A percentile compares a stretch with the other conserved stretches of the same genome.
phyloP scores from a whole-genome alignment of 2,113 vertebrate species.

The Takifugu bimaculatus region DNA sequence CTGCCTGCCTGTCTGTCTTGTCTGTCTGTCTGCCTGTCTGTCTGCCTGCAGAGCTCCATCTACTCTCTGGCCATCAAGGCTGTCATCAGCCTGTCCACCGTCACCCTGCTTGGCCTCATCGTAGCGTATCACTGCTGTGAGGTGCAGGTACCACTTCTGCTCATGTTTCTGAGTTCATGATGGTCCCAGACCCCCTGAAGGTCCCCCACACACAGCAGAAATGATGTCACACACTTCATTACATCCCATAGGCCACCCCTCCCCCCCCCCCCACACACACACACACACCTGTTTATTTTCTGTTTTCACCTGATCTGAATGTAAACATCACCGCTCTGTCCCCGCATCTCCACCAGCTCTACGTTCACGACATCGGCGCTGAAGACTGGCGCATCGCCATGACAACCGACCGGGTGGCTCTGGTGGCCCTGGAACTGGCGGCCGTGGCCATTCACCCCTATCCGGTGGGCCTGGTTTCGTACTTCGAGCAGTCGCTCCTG shows the following conservation, averaged over 20 bases:
- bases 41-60: conserved; percentile 81
- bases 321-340: background rate
- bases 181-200: background rate
- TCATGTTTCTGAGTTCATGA: background rate
- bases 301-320: background rate
- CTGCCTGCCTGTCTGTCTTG: conserved; percentile 10
- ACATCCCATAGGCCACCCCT: too few relatives aligned
- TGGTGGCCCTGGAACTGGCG: conserved; percentile 85
- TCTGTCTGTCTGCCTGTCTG: conserved; percentile 7
- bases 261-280: too few relatives aligned
- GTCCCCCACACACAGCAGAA: too few relatives aligned
- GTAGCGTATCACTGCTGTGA: conserved; percentile 91
- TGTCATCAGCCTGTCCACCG: conserved; percentile 91
- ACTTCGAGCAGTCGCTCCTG: conserved; percentile 78
- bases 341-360: conserved; percentile 73
- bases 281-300: too few relatives aligned
- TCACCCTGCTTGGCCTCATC: conserved; percentile 88
- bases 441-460: conserved; percentile 89
- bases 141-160: conserved; percentile 82
- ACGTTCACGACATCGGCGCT: conserved; percentile 90
- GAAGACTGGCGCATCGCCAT: conserved; percentile 94
- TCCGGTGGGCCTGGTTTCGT: conserved; percentile 69
- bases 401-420: conserved; percentile 85
- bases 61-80: conserved; percentile 92
- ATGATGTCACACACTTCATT: too few relatives aligned